phyloP scores from a whole-genome alignment of 2,797 vertebrate species.

The Sardinella longiceps region DNA sequence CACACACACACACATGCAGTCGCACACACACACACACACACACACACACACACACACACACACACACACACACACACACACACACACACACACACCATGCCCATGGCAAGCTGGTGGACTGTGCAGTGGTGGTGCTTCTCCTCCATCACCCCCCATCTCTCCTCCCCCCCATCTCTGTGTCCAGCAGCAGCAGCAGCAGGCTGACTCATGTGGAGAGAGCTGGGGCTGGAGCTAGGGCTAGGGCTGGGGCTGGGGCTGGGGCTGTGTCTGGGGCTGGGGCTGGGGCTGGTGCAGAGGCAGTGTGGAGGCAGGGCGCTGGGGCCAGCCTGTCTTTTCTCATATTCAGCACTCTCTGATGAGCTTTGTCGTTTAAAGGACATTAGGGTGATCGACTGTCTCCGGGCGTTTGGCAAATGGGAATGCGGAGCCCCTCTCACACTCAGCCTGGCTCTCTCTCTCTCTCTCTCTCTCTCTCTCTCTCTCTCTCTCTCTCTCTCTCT shows the following conservation, averaged over 20 bases:
- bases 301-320: background rate
- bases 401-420: conserved; percentile 15
- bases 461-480: background rate
- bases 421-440: background rate
- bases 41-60: background rate
- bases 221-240: too few species aligned
- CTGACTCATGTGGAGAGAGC: background rate
- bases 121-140: background rate
- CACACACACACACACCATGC: background rate
- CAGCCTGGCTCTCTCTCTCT: background rate
- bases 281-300: background rate
- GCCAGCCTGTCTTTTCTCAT: conserved; percentile 21
- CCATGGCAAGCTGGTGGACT: background rate
- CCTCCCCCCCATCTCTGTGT: background rate
- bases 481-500: background rate
- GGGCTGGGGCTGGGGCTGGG: background rate
- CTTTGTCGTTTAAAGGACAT: conserved; percentile 53
- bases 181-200: too few species aligned
- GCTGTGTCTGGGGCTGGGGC: too few species aligned
- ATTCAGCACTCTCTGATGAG: conserved; percentile 39
- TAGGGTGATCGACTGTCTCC: conserved; percentile 53
- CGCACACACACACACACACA: background rate
- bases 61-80: background rate
- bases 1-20: background rate
- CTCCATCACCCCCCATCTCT: background rate